Evolutionary conservation across 2,797 vertebrate genomes (phyloP).

Genomic region (Acanthornis magna): DNA sequence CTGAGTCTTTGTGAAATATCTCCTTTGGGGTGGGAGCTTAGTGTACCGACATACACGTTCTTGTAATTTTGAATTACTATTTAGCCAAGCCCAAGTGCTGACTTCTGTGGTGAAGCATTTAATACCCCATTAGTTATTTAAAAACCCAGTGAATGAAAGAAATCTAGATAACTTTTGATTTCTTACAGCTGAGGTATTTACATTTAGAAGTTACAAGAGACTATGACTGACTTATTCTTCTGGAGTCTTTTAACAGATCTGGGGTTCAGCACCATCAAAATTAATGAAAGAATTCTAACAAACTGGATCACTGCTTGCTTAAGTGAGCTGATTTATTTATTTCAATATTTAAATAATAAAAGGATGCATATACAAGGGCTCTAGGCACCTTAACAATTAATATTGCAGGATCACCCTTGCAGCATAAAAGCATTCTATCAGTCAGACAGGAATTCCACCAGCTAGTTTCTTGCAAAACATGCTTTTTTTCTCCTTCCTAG

Average conservation of each 20-base stretch:
- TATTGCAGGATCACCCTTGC: conserved; percentile 36
- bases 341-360: conserved; percentile 68
- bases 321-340: conserved; percentile 60
- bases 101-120: conserved; percentile 23
- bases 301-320: conserved; percentile 30
- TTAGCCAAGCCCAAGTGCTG: conserved; percentile 14
- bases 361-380: conserved; percentile 44
- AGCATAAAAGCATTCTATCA: neutral
- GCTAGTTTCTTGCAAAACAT: neutral
- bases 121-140: conserved; percentile 59
- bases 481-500: neutral
- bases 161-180: conserved; percentile 32
- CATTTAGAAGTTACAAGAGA: conserved; percentile 26
- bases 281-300: conserved; percentile 39
- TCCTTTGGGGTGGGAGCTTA: conserved; percentile 35
- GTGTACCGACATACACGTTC: neutral
- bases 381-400: conserved; percentile 50
- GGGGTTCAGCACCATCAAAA: conserved; percentile 42
- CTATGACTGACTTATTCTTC: neutral
- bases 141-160: conserved; percentile 42
- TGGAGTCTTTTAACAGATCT: conserved; percentile 25
- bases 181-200: conserved; percentile 45
- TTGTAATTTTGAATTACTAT: conserved; percentile 46
- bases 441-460: neutral
- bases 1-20: neutral